Evolutionary conservation across 2,888 invertebrate genomes (phyloP), one percentile per base, ranked within the genome.

Genomic region (Drosophila maculinotata): DNA sequence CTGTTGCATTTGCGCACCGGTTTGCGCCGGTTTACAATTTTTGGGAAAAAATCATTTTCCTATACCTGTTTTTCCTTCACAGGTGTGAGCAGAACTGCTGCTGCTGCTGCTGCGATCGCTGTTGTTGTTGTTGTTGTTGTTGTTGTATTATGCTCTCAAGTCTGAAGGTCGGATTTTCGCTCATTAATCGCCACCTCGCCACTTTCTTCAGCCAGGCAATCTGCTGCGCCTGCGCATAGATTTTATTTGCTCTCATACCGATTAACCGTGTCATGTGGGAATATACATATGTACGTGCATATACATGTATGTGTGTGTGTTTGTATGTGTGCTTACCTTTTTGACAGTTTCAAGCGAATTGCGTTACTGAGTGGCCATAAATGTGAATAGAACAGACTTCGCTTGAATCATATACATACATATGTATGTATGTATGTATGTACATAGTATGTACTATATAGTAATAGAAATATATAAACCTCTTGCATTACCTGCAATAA

Each of bases 131-230:
- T 59, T 48, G 12, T 15, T 48, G 15, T 52, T 53, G 33, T 44
- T 53, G 25, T 17, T 49, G 44, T 44, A 33, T 26, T n/a, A 6
- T 14, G 31, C 44, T 48, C 54, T 51, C 44, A 36, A 47, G 74
- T 67, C 85, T 82, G 87, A 82, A 82, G 87, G 87, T 85, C 82
- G 71, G 66, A 71, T 58, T 87, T 87, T 87, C 81, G 76, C 79
- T 79, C 87, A 87, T 82, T 82, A 87, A 78, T 87, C 70, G 72
- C 47, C 23, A 48, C 41, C 44, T 70, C 56, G 70, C 65, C 67
- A 81, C 87, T 84, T 87, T 82, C 82, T 76, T 86, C 31, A 44
- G 58, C 36, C 10, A 17, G 15, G 42, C 42, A 63, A 41, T 52
- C 35, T 30, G 62, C 82, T 54, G 69, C 72, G 86, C 65, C 76